Percentiles rank a stretch among this genome's conserved stretches.
These are phyloP conservation scores for Bucco capensis DNA, from an alignment of 2,113 vertebrate genomes.

Conservation along the genomic window DNA sequence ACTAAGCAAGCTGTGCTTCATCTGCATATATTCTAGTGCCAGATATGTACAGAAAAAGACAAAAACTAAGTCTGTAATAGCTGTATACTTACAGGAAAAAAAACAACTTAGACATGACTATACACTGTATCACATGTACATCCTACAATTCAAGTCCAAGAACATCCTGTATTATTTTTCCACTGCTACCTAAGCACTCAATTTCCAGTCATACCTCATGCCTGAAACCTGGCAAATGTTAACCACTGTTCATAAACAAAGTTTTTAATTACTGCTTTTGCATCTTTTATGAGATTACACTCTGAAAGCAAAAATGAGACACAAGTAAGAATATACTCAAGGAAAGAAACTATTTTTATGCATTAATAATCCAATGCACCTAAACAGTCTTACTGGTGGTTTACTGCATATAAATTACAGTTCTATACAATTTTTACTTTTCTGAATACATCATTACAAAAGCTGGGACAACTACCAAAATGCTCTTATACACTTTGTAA, in stretches of 20 bases:
- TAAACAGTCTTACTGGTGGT: not conserved
- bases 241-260: not conserved
- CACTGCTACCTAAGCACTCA: not conserved
- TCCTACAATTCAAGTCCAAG: not conserved
- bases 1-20: not conserved
- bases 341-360: not conserved
- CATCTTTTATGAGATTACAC: not conserved
- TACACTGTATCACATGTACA: not conserved
- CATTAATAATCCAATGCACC: not conserved
- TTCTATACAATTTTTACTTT: not conserved
- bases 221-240: not conserved
- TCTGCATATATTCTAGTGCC: not conserved
- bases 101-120: not conserved
- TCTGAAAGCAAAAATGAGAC: not conserved
- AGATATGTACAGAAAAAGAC: not conserved
- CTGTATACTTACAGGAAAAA: not conserved
- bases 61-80: not conserved
- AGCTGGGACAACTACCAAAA: not conserved
- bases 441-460: not conserved
- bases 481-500: not conserved
- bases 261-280: not conserved
- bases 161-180: not conserved
- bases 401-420: not conserved
- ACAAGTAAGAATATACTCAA: not conserved
- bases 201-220: not conserved